A percentile compares a stretch with the other conserved stretches of the same genome.
Evolutionary conservation across 2,113 vertebrate species (phyloP).

Genomic region (Poeciliopsis occidentalis): DNA sequence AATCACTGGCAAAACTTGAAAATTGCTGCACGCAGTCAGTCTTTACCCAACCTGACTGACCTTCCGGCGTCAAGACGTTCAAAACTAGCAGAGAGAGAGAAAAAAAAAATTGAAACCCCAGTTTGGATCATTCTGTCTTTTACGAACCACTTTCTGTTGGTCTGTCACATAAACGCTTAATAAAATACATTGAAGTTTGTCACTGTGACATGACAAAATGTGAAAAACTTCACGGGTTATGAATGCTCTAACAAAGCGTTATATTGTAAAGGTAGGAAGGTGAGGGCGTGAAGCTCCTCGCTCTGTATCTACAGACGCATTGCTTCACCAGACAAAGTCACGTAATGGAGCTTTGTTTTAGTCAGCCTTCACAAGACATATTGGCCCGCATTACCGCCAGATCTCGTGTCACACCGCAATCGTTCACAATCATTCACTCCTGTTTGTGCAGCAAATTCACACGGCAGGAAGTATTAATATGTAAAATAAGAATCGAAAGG

Average conservation of each 20-base stretch:
- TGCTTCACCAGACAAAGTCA: neutral
- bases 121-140: neutral
- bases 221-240: neutral
- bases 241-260: neutral
- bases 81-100: neutral
- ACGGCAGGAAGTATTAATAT: conserved; percentile 43
- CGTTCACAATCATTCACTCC: conserved; percentile 52
- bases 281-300: neutral
- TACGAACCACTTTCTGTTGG: neutral
- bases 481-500: conserved; percentile 48
- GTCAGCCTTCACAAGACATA: neutral
- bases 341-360: neutral
- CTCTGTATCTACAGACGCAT: neutral
- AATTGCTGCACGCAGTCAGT: neutral
- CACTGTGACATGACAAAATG: neutral
- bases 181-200: neutral
- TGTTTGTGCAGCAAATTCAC: conserved; percentile 26
- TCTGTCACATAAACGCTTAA: neutral
- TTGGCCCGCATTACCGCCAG: neutral
- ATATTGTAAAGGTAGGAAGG: neutral
- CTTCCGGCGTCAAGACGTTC: no score
- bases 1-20: neutral
- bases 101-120: neutral
- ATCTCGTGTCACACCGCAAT: neutral
- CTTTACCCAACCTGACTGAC: no score